Base-by-base conservation (phyloP, 2,888 invertebrate genomes). In the Yponomeuta evonymella region DNA sequence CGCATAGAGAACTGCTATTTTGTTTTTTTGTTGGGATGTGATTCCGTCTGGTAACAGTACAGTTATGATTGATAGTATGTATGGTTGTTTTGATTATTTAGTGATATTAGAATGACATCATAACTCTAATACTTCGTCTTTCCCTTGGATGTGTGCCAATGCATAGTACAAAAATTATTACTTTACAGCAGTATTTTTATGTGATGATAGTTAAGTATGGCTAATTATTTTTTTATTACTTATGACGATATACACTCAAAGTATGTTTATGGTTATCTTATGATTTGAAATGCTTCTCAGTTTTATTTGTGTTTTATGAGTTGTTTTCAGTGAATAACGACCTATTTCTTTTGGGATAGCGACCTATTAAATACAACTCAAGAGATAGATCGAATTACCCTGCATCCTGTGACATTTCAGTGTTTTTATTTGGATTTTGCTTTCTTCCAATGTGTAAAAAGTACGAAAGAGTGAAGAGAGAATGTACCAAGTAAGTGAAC, bases 111-210 rank as follows among this genome's bases (percentile, higher is more conserved):
- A 58, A 58, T 15, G 51, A 58, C 51, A 58, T 58, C 51, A 58
- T 58, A 15, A 58, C 15, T 58, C 51, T 58, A 58, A 58, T 15
- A 58, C 51, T 12, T 58, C 51, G 51, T 58, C 51, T 58, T 58
- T 15, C 51, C 2, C 51, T 15, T 58, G 51, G 51, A 58, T 58
- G 12, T 65, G 65, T 65, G 65, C 65, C 69, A 64, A 29, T 48
- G 43, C 30, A 15, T 70, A 73, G 74, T 29, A 63, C 73, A 71
- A 65, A 65, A 33, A 65, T 29, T 33, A 65, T 65, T 65, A 58
- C 51, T 65, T 65, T 65, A 65, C 29, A 65, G 29, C 65, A 30
- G 30, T 65, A 65, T 64, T 70, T 65, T 66, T 70, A 58, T 65
- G 48, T 65, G 48, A 12, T n/a, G 63, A 64, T 70, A 65, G 12